Conservation (phyloP, 2,113 vertebrate genomes). For the Lepus americanus region DNA sequence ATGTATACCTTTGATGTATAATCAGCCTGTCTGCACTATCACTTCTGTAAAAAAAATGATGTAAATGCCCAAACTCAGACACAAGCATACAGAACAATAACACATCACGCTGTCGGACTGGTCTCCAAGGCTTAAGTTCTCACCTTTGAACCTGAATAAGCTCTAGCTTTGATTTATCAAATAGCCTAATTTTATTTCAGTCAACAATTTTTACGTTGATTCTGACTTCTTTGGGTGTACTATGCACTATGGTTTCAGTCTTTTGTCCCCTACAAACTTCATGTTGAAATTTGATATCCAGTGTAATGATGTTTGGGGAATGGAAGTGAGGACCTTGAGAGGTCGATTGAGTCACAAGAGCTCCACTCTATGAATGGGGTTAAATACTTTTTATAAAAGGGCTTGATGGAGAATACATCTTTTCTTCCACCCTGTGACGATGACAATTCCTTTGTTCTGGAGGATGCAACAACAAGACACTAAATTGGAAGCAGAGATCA, state of each 20-base stretch:
- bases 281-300: no score
- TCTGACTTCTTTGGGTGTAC: not conserved
- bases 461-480: not conserved
- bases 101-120: no score
- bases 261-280: not conserved
- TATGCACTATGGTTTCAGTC: not conserved
- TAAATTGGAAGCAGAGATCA: not conserved
- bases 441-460: not conserved
- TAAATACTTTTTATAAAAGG: not conserved
- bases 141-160: no score
- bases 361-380: not conserved
- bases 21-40: no score
- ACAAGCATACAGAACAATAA: no score
- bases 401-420: not conserved
- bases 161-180: no score
- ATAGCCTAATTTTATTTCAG: no score
- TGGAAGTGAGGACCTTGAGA: not conserved
- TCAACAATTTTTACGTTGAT: not conserved
- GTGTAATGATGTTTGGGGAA: no score
- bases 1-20: no score
- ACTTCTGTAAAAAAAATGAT: no score
- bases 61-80: no score
- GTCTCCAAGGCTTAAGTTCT: no score
- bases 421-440: not conserved
- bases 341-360: not conserved